Base-by-base conservation (phyloP, 2,797 vertebrate genomes). In the Ctenopoma kingsleyae region DNA sequence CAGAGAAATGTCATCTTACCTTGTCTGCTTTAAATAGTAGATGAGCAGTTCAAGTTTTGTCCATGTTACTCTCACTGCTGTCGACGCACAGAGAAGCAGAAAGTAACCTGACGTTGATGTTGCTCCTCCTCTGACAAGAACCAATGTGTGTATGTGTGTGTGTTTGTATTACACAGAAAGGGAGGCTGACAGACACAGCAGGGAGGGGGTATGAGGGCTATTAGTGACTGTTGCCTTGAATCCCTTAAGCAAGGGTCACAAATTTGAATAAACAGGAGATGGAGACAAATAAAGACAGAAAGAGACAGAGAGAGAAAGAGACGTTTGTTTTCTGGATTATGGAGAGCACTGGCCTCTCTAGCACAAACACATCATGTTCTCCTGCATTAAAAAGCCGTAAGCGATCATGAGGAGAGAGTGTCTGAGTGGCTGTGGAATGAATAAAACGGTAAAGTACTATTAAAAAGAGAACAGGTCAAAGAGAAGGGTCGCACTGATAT, bases 71-170 rank as follows among this genome's bases (percentile, higher is more conserved):
- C 56, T 83, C 74, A 78, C 73, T 72, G 71, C 57, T 80, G 63
- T 66, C 0, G 9, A 72, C 66, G 71, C 78, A 79, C 58, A 74
- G 67, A 74, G 69, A 52, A 38, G 81, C 73, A 73, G 60, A 86
- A 71, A 77, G 76, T 67, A 79, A 73, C 59, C 65, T 43, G 41
- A 50, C 58, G 53, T 46, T 55, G 80, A 84, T 78, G 85, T 67
- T 7, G 68, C 90, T 83, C 91, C 91, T 87, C 89, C 89, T 90
- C 85, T 89, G 84, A 78, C 69, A 68, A 78, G 72, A 81, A 72
- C 62, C 76, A 30, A 74, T 58, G 76, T 77, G 80, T 69, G 60
- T 69, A 51, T 60, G 51, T 65, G 62, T 56, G 36, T 65, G 35
- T 58, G 68, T 75, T 56, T 60, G 58, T 49, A 40, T 40, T 36